These are phyloP conservation scores for Colletes latitarsis DNA, from an alignment of 1,140 invertebrate genomes.

Conservation along the genomic window DNA sequence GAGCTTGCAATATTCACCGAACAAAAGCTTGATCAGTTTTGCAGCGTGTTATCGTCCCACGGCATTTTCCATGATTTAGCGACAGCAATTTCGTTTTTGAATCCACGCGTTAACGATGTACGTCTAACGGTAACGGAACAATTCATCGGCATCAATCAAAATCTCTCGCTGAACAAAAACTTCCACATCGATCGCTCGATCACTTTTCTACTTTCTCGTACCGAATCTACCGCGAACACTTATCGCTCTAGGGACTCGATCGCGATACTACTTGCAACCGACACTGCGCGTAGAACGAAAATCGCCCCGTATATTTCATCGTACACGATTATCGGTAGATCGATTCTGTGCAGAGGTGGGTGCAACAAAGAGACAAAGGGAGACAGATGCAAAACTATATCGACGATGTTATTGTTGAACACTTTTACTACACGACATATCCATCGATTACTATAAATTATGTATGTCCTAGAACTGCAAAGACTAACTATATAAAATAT, in stretches of 20 bases:
- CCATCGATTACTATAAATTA: constrained; percentile 41
- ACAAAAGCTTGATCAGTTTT: too few relatives aligned
- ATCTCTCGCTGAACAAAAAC: background rate
- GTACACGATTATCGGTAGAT: background rate
- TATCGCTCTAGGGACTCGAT: background rate
- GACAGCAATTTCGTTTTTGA: too few relatives aligned
- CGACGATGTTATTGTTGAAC: constrained; percentile 53
- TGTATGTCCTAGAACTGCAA: constrained; percentile 29
- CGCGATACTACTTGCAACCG: background rate
- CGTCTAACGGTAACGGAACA: background rate
- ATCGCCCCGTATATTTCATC: background rate
- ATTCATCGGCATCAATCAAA: constrained; percentile 1
- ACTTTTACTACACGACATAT: constrained; percentile 63
- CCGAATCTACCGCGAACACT: background rate
- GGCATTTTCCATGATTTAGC: too few relatives aligned
- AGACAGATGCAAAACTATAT: background rate
- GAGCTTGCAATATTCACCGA: too few relatives aligned
- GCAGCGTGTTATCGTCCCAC: too few relatives aligned
- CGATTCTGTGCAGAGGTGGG: too few relatives aligned
- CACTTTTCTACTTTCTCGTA: constrained; percentile 18
- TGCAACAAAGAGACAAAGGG: background rate
- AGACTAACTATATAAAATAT: constrained; percentile 31
- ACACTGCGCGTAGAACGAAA: too few relatives aligned
- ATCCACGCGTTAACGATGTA: too few relatives aligned
- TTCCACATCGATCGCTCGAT: background rate